These are phyloP conservation scores for Pseudomugil tenellus DNA, from an alignment of 2,797 vertebrate genomes.

Conservation along the genomic window DNA sequence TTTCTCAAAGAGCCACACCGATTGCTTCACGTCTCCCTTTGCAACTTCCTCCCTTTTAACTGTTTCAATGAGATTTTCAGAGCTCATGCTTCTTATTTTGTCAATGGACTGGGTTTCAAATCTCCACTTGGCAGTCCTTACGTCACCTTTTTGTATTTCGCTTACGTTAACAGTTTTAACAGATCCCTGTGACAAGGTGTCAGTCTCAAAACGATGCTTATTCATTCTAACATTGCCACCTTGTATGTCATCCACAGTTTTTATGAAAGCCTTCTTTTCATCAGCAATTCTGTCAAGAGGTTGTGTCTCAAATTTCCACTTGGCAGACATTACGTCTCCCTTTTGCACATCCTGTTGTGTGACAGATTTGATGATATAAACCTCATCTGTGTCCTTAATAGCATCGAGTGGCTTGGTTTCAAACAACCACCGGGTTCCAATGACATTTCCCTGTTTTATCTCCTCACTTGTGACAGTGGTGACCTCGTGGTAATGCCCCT, in stretches of 20 bases:
- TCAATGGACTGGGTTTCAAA: slow-evolving; percentile 92
- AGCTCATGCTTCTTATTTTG: slow-evolving; percentile 87
- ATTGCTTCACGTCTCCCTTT: slow-evolving; percentile 90
- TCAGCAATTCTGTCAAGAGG: slow-evolving; percentile 90
- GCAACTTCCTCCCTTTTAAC: slow-evolving; percentile 88
- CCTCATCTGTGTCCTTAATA: slow-evolving; percentile 88
- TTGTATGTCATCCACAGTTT: slow-evolving; percentile 85
- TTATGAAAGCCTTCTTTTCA: slow-evolving; percentile 76
- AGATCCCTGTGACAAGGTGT: slow-evolving; percentile 71
- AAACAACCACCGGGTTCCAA: slow-evolving; percentile 92
- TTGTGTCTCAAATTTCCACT: slow-evolving; percentile 94
- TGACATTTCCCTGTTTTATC: slow-evolving; percentile 89
- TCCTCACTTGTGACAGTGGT: slow-evolving; percentile 94
- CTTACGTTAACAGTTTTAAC: slow-evolving; percentile 89
- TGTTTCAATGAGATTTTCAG: slow-evolving; percentile 85
- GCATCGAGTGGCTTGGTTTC: slow-evolving; percentile 94
- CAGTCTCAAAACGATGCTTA: slow-evolving; percentile 88
- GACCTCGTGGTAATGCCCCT: slow-evolving; percentile 92
- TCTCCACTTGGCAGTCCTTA: slow-evolving; percentile 91
- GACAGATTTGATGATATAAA: slow-evolving; percentile 92
- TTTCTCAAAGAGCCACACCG: slow-evolving; percentile 95
- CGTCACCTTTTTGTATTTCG: slow-evolving; percentile 91
- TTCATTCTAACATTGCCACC: slow-evolving; percentile 88
- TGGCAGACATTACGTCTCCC: slow-evolving; percentile 89
- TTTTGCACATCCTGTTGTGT: slow-evolving; percentile 91